These are phyloP conservation scores for Scolanthus callimorphus DNA, from an alignment of 92 coral and sea anemone species.

Conservation along the genomic window DNA sequence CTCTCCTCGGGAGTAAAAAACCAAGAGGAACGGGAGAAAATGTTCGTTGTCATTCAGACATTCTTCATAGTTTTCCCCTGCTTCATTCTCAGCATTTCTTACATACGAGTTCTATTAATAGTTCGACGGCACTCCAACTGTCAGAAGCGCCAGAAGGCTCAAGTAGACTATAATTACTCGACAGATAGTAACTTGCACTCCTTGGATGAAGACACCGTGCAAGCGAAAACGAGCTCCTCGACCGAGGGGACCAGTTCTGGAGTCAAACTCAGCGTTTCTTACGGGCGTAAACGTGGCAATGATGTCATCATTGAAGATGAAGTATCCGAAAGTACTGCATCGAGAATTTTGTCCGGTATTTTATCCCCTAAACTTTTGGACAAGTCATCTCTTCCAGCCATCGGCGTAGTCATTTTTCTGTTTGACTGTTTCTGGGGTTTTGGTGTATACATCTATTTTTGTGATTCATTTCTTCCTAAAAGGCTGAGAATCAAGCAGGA, in stretches of 20 bases:
- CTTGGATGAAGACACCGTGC: conserved; percentile 8
- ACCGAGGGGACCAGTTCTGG: background rate
- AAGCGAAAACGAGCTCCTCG: conserved; percentile 6
- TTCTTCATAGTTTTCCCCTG: conserved; percentile 22
- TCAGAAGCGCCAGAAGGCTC: conserved; percentile 12
- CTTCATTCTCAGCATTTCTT: conserved; percentile 11
- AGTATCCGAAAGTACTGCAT: conserved; percentile 29
- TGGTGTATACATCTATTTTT: conserved; percentile 16
- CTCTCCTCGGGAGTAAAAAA: conserved; percentile 4
- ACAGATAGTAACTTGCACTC: conserved; percentile 32
- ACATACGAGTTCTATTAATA: conserved; percentile 18
- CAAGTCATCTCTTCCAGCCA: conserved; percentile 28
- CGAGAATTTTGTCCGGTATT: conserved; percentile 13
- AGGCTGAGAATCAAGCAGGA: conserved; percentile 6
- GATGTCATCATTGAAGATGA: conserved; percentile 21
- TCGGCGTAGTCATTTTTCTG: conserved; percentile 22
- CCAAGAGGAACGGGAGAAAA: conserved; percentile 25
- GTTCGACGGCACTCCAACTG: conserved; percentile 17
- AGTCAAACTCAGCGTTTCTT: background rate
- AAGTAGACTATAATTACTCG: conserved; percentile 31
- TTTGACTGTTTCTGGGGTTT: conserved; percentile 29
- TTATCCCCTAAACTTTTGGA: conserved; percentile 14
- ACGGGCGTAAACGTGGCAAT: conserved; percentile 2
- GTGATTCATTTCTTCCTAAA: conserved; percentile 17
- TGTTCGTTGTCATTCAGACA: conserved; percentile 26